Evolutionary conservation across 2,888 invertebrate genomes (phyloP), one percentile per base, ranked within the genome.

Genomic region (Gymnosoma rotundatum): DNA sequence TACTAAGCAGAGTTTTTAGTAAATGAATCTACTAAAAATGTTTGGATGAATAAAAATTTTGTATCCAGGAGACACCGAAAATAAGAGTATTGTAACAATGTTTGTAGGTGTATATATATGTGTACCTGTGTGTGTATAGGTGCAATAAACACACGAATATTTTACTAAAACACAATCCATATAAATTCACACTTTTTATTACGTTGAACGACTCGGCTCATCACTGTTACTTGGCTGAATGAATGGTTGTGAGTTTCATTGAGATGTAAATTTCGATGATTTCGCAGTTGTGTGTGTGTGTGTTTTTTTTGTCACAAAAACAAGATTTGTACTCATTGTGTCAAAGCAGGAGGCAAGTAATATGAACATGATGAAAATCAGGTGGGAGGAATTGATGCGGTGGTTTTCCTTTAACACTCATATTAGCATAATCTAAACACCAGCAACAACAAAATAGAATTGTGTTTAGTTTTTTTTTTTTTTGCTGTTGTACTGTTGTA

Each of bases 351-450:
- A 5, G 48, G 42, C 67, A 78, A 73, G 78, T 76, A 36, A 45
- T n/a, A n/a, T 36, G 48, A 52, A 45, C 16, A 56, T 25, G 7
- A 36, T 12, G 12, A 36, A 21, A 32, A 21, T 32, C 16, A 25
- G n/a, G 36, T 42, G 48, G 67, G 18, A 20, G 36, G 18, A 12
- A 60, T 38, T 56, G 45, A 45, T 66, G 82, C 52, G 78, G 12
- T 78, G 64, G 56, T n/a, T 74, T 70, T 79, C 10, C 45, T 82
- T 67, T 72, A 78, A 63, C 61, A 42, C 42, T 12, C 42, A 78
- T 69, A 85, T 87, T 85, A 85, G 85, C 86, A 86, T 87, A 87
- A 86, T 83, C 78, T 84, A 75, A 79, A 45, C 36, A 66, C 60
- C 60, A 78, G 52, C 72, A 75, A 76, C 14, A 16, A 64, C n/a